Evolutionary conservation across 2,113 vertebrate species (phyloP).

Genomic region (Thunnus thynnus): DNA sequence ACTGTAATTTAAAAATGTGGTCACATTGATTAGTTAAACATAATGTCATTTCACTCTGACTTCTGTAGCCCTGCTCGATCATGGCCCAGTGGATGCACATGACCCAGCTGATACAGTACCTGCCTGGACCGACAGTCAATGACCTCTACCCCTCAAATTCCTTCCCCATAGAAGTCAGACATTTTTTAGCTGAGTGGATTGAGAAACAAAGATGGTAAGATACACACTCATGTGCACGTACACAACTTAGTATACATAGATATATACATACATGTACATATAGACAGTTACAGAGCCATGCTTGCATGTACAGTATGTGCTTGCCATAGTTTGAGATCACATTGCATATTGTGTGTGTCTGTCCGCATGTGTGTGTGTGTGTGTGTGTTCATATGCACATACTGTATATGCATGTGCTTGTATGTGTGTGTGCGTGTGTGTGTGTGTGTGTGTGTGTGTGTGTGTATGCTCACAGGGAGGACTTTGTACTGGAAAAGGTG

Average conservation of each 20-base stretch:
- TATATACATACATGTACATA: neutral
- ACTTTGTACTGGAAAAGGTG: constrained; percentile 68
- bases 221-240: neutral
- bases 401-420: neutral
- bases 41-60: constrained; percentile 13
- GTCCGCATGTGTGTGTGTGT: neutral
- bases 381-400: neutral
- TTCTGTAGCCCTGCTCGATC: constrained; percentile 59
- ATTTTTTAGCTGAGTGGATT: constrained; percentile 84
- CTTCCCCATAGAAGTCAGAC: constrained; percentile 84
- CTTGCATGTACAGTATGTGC: neutral
- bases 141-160: constrained; percentile 77
- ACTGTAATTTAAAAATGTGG: neutral
- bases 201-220: constrained; percentile 84
- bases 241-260: neutral
- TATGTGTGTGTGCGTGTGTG: neutral
- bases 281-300: neutral
- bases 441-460: constrained; percentile 2
- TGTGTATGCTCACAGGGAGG: constrained; percentile 73
- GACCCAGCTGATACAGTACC: constrained; percentile 73
- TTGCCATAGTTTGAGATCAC: neutral
- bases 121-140: constrained; percentile 69
- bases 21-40: neutral
- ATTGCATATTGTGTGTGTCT: neutral
- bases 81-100: constrained; percentile 86